Evolutionary conservation across 2,888 invertebrate species (phyloP), one percentile per base, ranked within the genome.

Genomic region (Escarpia spicata): DNA sequence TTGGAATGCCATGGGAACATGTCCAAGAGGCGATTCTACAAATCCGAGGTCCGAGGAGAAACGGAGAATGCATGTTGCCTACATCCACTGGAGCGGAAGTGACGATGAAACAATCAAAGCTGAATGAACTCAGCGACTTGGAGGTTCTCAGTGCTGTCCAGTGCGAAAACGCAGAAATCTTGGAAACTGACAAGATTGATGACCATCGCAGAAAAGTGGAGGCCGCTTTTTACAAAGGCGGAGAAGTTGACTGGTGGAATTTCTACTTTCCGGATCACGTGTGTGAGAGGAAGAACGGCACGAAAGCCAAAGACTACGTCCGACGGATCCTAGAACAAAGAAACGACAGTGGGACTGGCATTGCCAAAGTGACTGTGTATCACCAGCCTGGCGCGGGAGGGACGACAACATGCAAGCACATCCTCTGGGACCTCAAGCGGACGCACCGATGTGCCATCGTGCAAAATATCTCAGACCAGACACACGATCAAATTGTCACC

Each of bases 371-470:
- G 26, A 92, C 91, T 12, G 92, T 95, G 37, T 93, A 93, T 90
- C 95, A 95, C 92, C 95, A 95, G 90, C 95, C 95, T 31, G 95
- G 95, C 3, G 94, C 95, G 15, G 95, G 95, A 1, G 95, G 94
- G 37, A 94, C 94, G 0, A 95, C 95, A 0, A 93, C 94, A 37
- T 94, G 95, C 26, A 94, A 93, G 52, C 94, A 95, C 19, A 91
- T 95, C 9, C 93, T 95, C 10, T 95, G 95, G 95, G 94, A 94
- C 43, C 92, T 94, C 37, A 93, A 93, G 90, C 90, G 93, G 90
- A 91, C 92, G 90, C 94, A 94, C 75, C 91, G 95, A 60, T 95
- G 95, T 90, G 94, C 94, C 92, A 93, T 94, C 12, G 92, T 95
- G 6, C 94, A 93, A n/a, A 93, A 93, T 90, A 93, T 95, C 10